Evolutionary conservation across 2,797 vertebrate genomes (phyloP), one percentile per base, ranked within the genome.

Genomic region (Antrozous pallidus): DNA sequence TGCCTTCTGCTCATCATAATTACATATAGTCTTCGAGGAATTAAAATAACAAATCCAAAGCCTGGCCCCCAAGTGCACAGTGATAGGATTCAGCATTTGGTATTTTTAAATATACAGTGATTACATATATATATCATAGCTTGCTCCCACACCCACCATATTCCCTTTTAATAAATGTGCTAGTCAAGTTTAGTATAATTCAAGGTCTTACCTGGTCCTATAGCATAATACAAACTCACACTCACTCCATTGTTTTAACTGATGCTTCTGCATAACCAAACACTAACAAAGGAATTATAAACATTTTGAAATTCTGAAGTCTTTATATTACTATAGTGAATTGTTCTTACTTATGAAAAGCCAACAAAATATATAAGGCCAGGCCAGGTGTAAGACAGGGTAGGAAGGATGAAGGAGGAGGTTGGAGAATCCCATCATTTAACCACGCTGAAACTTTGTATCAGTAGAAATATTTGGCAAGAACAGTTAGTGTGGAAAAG

Each of bases 401-500:
- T 67, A 95, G 93, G 95, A 93, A 97, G 90, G 91, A 93, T 69
- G 96, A 92, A 83, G 93, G 93, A 95, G 96, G 54, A 95, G 61
- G 75, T 26, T 24, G 92, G 36, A 74, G 40, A 73, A 79, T 69
- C 83, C 80, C 8, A 90, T 96, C 93, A 81, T 93, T 97, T 95
- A 96, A 94, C 94, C 96, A 95, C 83, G 97, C 96, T 97, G 97
- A 97, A 97, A 98, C 97, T 86, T 75, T 96, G 95, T 94, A 95
- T 93, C 96, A 96, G 97, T 95, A 97, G 97, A 97, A 97, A 97
- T 97, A 97, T 98, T 98, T 98, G 98, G 98, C 98, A 98, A 98
- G 97, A 98, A 97, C 82, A 96, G 92, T 97, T 96, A 67, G 81
- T 96, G 90, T 77, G 31, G 94, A 95, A 96, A 97, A 96, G 96